phyloP scores from a whole-genome alignment of 2,797 vertebrate genomes.

The Typhlichthys subterraneus region DNA sequence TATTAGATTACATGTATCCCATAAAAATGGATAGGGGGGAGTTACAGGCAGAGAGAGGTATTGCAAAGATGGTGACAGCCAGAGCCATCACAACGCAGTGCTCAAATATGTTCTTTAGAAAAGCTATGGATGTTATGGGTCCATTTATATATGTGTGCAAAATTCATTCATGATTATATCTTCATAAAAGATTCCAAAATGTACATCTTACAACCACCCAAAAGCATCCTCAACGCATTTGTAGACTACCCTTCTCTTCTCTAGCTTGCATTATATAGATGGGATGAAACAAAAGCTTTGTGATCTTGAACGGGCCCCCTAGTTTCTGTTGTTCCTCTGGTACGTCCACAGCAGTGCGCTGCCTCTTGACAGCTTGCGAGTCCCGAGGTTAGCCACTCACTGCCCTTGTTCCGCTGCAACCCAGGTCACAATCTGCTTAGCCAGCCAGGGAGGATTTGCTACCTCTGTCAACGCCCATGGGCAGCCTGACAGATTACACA shows the following conservation, averaged over 20 bases:
- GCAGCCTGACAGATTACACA: slow-evolving; percentile 67
- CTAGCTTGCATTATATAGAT: not conserved
- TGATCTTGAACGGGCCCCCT: too few species aligned
- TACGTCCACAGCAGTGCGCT: slow-evolving; percentile 12
- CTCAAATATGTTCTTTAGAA: too few species aligned
- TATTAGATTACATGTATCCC: too few species aligned
- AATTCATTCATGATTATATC: too few species aligned
- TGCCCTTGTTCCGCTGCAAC: slow-evolving; percentile 55
- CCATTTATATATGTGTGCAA: too few species aligned
- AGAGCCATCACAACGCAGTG: too few species aligned
- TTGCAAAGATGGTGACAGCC: too few species aligned
- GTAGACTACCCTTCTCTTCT: not conserved
- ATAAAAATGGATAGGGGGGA: too few species aligned
- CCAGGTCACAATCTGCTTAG: slow-evolving; percentile 62
- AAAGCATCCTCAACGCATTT: too few species aligned
- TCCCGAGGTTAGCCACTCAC: slow-evolving; percentile 20
- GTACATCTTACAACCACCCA: not conserved
- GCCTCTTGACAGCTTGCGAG: slow-evolving; percentile 17
- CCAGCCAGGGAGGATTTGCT: slow-evolving; percentile 65
- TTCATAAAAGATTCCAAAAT: too few species aligned
- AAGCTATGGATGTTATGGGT: too few species aligned
- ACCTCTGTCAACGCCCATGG: slow-evolving; percentile 72
- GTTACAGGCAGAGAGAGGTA: too few species aligned
- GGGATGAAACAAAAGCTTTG: slow-evolving; percentile 10
- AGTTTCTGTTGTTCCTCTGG: slow-evolving; percentile 11